Evolutionary conservation across 2,888 invertebrate species (phyloP).

Genomic region (Ormyrus labotus): DNA sequence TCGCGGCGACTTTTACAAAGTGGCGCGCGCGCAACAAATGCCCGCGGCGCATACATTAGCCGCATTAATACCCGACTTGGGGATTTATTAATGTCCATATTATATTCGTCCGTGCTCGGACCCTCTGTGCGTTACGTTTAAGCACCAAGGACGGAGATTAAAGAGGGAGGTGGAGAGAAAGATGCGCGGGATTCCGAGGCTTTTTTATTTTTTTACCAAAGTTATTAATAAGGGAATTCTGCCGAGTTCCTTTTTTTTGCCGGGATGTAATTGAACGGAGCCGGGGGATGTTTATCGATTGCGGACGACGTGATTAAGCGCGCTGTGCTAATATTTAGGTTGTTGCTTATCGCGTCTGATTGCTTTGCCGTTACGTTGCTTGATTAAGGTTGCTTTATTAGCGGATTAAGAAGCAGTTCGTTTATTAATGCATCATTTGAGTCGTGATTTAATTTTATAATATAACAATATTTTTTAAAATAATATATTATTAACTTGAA

Average conservation of each 20-base stretch:
- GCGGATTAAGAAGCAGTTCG: too few relatives aligned
- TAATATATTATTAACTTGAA: too few relatives aligned
- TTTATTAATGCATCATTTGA: too few relatives aligned
- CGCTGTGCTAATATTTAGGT: too few relatives aligned
- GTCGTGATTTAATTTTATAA: too few relatives aligned
- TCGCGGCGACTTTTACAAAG: slow-evolving; percentile 67
- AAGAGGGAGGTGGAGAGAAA: neutral
- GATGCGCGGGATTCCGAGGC: neutral
- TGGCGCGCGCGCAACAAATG: slow-evolving; percentile 71
- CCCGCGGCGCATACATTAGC: slow-evolving; percentile 71
- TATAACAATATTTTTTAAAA: too few relatives aligned
- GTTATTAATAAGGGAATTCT: neutral
- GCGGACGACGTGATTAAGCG: too few relatives aligned
- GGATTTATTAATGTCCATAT: slow-evolving; percentile 74
- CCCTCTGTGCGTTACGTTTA: neutral
- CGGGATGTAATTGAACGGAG: slow-evolving; percentile 7
- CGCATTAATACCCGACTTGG: slow-evolving; percentile 71
- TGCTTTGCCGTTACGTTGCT: too few relatives aligned
- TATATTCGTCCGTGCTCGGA: slow-evolving; percentile 67
- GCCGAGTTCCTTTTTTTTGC: neutral
- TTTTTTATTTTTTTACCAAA: neutral
- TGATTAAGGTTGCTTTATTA: too few relatives aligned
- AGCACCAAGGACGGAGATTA: slow-evolving; percentile 13
- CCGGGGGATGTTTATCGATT: neutral
- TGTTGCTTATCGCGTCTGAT: too few relatives aligned